A percentile compares a stretch with the other conserved stretches of the same genome.
phyloP scores from a whole-genome alignment of 2,113 vertebrate species.

The Megaleporinus macrocephalus region DNA sequence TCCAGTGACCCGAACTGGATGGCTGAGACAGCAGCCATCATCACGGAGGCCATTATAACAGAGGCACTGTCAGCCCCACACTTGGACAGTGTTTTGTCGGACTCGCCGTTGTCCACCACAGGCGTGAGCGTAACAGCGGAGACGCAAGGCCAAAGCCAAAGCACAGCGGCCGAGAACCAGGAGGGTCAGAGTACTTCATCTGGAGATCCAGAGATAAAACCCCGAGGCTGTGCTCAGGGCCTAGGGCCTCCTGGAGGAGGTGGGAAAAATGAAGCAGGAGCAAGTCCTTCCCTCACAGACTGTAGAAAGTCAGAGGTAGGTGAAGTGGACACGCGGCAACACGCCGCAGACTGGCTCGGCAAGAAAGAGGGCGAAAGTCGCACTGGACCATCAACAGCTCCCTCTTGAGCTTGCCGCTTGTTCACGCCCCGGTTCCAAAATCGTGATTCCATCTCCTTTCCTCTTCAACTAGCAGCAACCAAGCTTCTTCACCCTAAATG shows the following conservation, averaged over 20 bases:
- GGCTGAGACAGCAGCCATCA: constrained; percentile 85
- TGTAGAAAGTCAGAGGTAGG: constrained; percentile 42
- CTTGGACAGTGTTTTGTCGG: constrained; percentile 70
- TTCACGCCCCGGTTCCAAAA: not conserved
- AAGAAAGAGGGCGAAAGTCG: constrained; percentile 37
- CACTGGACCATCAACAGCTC: constrained; percentile 27
- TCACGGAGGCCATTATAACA: constrained; percentile 82
- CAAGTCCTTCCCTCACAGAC: constrained; percentile 58
- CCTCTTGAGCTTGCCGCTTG: constrained; percentile 61
- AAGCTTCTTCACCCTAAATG: constrained; percentile 45
- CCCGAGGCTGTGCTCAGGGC: constrained; percentile 33
- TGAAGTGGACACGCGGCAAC: constrained; percentile 34
- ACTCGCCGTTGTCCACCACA: constrained; percentile 12
- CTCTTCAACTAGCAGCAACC: constrained; percentile 40
- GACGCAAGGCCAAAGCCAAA: constrained; percentile 44
- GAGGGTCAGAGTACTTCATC: not conserved
- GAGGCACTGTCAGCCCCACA: constrained; percentile 82
- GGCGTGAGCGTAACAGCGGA: constrained; percentile 62
- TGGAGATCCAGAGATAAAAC: constrained; percentile 59
- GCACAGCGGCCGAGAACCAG: not conserved
- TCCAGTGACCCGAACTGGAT: constrained; percentile 85
- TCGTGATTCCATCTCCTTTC: constrained; percentile 21
- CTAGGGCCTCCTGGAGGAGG: constrained; percentile 40
- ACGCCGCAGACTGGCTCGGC: constrained; percentile 60
- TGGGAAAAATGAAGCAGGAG: constrained; percentile 43